A percentile compares a stretch with the other conserved stretches of the same genome.
Conservation (phyloP, 2,888 invertebrate species). For the Campoplex capitator region DNA sequence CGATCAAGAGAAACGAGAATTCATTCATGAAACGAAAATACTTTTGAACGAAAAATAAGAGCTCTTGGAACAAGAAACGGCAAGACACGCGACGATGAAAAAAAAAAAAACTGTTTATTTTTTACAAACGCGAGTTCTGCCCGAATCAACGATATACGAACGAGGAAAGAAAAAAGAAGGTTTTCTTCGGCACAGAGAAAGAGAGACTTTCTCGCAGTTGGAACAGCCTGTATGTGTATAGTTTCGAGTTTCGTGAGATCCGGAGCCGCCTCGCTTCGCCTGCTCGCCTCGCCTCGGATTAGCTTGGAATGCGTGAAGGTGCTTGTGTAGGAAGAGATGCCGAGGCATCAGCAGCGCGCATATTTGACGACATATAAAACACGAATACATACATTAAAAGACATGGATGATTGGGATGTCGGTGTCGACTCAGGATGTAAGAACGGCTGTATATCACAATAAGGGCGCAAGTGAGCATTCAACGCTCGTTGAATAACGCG, state of each 20-base stretch:
- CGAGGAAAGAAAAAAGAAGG: background rate
- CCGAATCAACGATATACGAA: background rate
- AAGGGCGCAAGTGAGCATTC: background rate
- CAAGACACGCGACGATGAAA: background rate
- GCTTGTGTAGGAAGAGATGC: conserved; percentile 65
- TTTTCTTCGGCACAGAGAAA: background rate
- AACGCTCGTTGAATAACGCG: background rate
- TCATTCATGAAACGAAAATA: background rate
- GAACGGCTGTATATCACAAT: background rate
- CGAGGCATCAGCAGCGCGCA: conserved; percentile 49
- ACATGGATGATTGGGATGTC: conserved; percentile 55
- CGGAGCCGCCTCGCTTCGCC: conserved; percentile 43
- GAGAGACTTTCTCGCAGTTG: background rate
- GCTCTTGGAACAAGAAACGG: background rate
- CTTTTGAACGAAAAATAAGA: background rate
- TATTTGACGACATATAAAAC: conserved; percentile 38
- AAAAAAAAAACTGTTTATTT: background rate
- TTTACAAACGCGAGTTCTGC: background rate
- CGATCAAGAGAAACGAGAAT: background rate
- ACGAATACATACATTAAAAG: conserved; percentile 19
- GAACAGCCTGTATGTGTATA: conserved; percentile 18
- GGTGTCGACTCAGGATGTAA: background rate
- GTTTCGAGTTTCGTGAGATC: conserved; percentile 78
- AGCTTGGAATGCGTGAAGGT: conserved; percentile 81
- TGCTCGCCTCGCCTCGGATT: conserved; percentile 72